Evolutionary conservation across 1,140 invertebrate genomes (phyloP).

Genomic region (Phortica variegata): DNA sequence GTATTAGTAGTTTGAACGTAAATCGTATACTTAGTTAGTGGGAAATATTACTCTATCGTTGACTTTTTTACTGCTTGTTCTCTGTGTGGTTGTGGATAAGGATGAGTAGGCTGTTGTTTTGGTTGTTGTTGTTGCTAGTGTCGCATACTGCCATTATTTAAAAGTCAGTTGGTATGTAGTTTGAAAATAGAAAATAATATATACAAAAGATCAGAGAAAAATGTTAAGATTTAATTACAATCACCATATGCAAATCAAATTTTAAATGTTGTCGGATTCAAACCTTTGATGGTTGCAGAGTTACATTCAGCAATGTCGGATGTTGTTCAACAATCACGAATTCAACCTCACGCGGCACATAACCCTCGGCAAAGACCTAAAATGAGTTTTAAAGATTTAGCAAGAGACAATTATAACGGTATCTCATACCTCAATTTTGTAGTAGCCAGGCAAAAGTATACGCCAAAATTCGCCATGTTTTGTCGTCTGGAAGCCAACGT

Average conservation of each 20-base stretch:
- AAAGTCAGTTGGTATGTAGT: too few relatives aligned
- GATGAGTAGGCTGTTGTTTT: slow-evolving; percentile 6
- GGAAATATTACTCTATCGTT: slow-evolving; percentile 30
- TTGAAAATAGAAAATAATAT: too few relatives aligned
- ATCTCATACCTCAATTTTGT: slow-evolving; percentile 78
- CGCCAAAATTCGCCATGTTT: slow-evolving; percentile 94
- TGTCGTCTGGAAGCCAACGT: slow-evolving; percentile 85
- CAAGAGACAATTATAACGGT: neutral
- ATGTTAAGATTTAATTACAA: too few relatives aligned
- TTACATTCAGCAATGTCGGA: slow-evolving; percentile 82
- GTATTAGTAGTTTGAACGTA: too few relatives aligned
- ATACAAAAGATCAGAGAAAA: slow-evolving; percentile 11
- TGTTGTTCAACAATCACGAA: slow-evolving; percentile 84
- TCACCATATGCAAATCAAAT: neutral
- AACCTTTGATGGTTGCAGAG: slow-evolving; percentile 79
- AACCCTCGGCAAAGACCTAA: slow-evolving; percentile 82
- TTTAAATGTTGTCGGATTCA: slow-evolving; percentile 14
- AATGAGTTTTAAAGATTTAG: too few relatives aligned
- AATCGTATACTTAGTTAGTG: slow-evolving; percentile 24
- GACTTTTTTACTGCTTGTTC: slow-evolving; percentile 10
- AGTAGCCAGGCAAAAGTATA: slow-evolving; percentile 79
- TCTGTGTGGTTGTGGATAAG: slow-evolving; percentile 9
- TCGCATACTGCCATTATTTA: slow-evolving; percentile 3
- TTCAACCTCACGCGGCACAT: slow-evolving; percentile 76
- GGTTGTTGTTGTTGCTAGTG: neutral